Evolutionary conservation across 1,140 invertebrate species (phyloP).

Genomic region (Magallana ariakensis): DNA sequence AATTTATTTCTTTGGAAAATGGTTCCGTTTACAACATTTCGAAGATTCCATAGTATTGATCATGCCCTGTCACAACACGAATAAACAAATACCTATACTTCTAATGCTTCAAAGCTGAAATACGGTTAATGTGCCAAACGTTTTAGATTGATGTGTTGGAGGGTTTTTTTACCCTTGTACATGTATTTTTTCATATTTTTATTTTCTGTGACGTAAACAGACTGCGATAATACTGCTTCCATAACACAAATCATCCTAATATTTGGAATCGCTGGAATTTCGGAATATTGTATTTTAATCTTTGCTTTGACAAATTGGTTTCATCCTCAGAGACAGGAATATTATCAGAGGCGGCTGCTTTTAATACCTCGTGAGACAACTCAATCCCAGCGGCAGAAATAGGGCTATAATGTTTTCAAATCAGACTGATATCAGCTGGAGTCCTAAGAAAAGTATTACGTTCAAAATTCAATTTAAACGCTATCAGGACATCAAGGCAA

Average conservation of each 20-base stretch:
- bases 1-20: no score
- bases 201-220: neutral
- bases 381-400: neutral
- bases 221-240: neutral
- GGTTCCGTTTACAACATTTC: no score
- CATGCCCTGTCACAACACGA: no score
- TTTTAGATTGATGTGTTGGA: neutral
- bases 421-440: neutral
- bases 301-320: slow-evolving; percentile 25
- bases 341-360: slow-evolving; percentile 11
- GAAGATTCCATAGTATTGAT: no score
- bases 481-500: neutral
- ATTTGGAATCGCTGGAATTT: neutral
- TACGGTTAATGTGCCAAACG: neutral
- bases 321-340: slow-evolving; percentile 1
- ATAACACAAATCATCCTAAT: neutral
- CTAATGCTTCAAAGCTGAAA: neutral
- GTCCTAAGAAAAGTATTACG: neutral
- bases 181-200: neutral
- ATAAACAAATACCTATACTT: neutral
- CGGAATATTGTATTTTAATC: slow-evolving; percentile 8
- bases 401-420: neutral
- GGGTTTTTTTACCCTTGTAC: neutral
- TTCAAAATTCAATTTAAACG: neutral
- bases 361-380: neutral